Percentiles rank a stretch among this genome's conserved stretches.
These are phyloP conservation scores for Rhyacichthys aspro DNA, from an alignment of 2,797 vertebrate species.

Conservation along the genomic window DNA sequence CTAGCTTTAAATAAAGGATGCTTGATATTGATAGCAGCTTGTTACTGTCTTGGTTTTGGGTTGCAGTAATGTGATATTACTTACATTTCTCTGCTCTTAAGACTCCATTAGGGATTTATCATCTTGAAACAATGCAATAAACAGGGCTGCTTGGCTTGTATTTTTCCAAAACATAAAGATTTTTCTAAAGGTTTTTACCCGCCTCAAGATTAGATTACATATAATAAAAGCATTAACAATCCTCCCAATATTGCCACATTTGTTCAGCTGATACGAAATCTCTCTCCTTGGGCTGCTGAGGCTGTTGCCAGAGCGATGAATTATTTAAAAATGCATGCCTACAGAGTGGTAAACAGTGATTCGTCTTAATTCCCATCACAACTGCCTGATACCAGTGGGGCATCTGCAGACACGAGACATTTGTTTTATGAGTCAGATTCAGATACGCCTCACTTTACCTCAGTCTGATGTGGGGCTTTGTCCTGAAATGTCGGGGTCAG, in stretches of 20 bases:
- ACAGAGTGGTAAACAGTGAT: neutral
- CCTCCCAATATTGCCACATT: conserved; percentile 10
- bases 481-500: conserved; percentile 50
- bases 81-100: conserved; percentile 8
- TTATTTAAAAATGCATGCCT: conserved; percentile 11
- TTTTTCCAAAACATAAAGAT: conserved; percentile 2
- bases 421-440: conserved; percentile 32
- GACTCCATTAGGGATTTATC: conserved; percentile 11
- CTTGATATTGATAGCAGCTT: conserved; percentile 4
- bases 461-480: conserved; percentile 17
- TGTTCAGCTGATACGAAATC: conserved; percentile 6
- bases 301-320: neutral
- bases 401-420: conserved; percentile 15
- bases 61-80: conserved; percentile 8
- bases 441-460: conserved; percentile 20
- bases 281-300: conserved; percentile 6
- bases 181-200: neutral
- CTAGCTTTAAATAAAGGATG: conserved; percentile 4
- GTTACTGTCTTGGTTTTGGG: conserved; percentile 4
- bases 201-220: neutral
- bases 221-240: conserved; percentile 9
- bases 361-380: conserved; percentile 9
- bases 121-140: conserved; percentile 19
- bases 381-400: conserved; percentile 15
- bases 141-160: conserved; percentile 7